phyloP scores from a whole-genome alignment of 37 sponge, comb jelly and placozoan genomes.

The Tethya wilhelma region DNA sequence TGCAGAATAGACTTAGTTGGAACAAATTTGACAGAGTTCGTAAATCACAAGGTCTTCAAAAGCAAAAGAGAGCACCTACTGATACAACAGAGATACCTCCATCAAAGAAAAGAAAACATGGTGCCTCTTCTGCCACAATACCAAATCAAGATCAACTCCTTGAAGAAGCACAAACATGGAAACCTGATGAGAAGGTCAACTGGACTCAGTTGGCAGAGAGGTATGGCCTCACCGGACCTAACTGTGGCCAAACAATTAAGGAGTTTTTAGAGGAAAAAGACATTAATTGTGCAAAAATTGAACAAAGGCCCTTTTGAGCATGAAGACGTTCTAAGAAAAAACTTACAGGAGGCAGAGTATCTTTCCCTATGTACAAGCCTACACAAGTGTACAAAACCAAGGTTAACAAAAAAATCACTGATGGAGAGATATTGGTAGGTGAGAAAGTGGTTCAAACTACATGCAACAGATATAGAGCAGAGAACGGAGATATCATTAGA shows the following conservation, averaged over 20 bases:
- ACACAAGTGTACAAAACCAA: not conserved
- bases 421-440: conserved; percentile 20
- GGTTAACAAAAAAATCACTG: not conserved
- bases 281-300: not conserved
- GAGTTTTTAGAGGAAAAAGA: conserved; percentile 15
- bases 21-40: conserved; percentile 9
- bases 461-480: conserved; percentile 5
- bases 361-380: conserved; percentile 36
- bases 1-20: conserved; percentile 27
- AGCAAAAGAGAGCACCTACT: not conserved
- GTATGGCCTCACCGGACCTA: conserved; percentile 13
- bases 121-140: no score
- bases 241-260: conserved; percentile 25
- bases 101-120: conserved; percentile 4
- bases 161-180: conserved; percentile 23
- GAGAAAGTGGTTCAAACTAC: conserved; percentile 18
- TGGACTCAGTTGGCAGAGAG: conserved; percentile 23
- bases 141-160: conserved; percentile 21
- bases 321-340: conserved; percentile 7
- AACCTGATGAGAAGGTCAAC: conserved; percentile 14
- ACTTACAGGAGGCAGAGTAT: not conserved
- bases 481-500: not conserved
- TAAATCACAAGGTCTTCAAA: conserved; percentile 8
- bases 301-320: not conserved
- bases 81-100: not conserved